Conservation (phyloP, 2,888 invertebrate species). For the Cataglyphis albicans region DNA sequence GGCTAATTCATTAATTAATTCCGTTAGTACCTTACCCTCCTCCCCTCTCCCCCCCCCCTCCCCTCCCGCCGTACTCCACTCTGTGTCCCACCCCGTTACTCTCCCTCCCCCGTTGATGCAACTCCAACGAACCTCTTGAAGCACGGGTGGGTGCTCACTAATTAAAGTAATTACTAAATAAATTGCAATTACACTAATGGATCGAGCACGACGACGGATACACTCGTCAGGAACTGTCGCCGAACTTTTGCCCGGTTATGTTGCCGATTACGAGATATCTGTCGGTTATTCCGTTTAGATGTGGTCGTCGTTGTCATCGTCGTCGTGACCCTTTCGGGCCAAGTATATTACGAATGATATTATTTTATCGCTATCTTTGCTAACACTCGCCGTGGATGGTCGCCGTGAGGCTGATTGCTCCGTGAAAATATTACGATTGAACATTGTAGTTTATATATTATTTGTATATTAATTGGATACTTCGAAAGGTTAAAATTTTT, state of each 20-base stretch:
- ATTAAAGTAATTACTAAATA: slow-evolving; percentile 86
- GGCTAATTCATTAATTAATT: slow-evolving; percentile 86
- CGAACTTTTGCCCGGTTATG: slow-evolving; percentile 77
- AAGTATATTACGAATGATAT: slow-evolving; percentile 17
- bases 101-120: slow-evolving; percentile 62
- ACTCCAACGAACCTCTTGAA: slow-evolving; percentile 80
- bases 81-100: slow-evolving; percentile 61
- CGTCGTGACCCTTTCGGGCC: slow-evolving; percentile 9
- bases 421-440: slow-evolving; percentile 9
- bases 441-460: neutral
- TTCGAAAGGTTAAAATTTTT: neutral
- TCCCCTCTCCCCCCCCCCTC: slow-evolving; percentile 58
- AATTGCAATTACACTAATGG: slow-evolving; percentile 86
- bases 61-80: slow-evolving; percentile 56
- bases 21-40: slow-evolving; percentile 77
- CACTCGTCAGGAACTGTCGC: slow-evolving; percentile 77
- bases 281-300: slow-evolving; percentile 54
- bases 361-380: slow-evolving; percentile 16
- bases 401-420: neutral
- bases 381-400: neutral
- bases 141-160: slow-evolving; percentile 81
- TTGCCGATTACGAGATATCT: slow-evolving; percentile 71
- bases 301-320: slow-evolving; percentile 21
- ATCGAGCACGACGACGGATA: slow-evolving; percentile 78
- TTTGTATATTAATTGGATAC: neutral